These are phyloP conservation scores for Phrynosoma blainvillii DNA, from an alignment of 2,113 vertebrate genomes.

Conservation along the genomic window DNA sequence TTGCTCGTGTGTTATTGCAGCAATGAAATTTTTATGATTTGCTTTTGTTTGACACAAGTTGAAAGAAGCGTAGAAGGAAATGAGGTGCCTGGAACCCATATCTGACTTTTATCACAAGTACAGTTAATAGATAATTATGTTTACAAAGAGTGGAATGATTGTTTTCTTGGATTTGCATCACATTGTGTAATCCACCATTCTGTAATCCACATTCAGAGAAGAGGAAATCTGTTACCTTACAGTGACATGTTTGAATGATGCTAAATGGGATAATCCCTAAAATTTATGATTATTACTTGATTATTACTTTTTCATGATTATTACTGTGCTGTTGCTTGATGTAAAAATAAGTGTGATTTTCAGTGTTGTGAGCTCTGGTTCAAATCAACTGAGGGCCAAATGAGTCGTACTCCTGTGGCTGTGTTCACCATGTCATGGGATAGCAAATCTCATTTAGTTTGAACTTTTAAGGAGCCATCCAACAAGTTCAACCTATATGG, in stretches of 20 bases:
- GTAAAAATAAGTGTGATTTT: not conserved
- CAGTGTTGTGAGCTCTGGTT: too few relatives aligned
- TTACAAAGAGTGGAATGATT: constrained; percentile 10
- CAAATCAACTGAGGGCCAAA: too few relatives aligned
- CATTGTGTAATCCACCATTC: not conserved
- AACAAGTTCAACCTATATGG: too few relatives aligned
- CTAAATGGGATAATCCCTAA: not conserved
- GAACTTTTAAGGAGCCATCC: too few relatives aligned
- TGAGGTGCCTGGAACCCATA: constrained; percentile 13
- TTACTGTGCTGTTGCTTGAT: not conserved
- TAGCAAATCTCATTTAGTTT: too few relatives aligned
- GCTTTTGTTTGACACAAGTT: constrained; percentile 35
- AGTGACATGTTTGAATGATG: not conserved
- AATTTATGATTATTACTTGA: not conserved
- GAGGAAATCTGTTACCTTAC: not conserved
- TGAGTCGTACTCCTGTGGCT: not conserved
- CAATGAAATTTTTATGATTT: constrained; percentile 36
- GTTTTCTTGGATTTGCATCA: not conserved
- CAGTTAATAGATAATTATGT: constrained; percentile 3
- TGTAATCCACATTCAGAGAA: not conserved
- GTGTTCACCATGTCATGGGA: too few relatives aligned
- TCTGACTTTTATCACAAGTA: constrained; percentile 16
- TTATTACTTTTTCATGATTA: not conserved
- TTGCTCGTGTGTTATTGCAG: not conserved
- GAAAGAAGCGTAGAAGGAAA: constrained; percentile 23